Evolutionary conservation across 2,113 vertebrate genomes (phyloP).

Genomic region (Sphyrna mokarran): DNA sequence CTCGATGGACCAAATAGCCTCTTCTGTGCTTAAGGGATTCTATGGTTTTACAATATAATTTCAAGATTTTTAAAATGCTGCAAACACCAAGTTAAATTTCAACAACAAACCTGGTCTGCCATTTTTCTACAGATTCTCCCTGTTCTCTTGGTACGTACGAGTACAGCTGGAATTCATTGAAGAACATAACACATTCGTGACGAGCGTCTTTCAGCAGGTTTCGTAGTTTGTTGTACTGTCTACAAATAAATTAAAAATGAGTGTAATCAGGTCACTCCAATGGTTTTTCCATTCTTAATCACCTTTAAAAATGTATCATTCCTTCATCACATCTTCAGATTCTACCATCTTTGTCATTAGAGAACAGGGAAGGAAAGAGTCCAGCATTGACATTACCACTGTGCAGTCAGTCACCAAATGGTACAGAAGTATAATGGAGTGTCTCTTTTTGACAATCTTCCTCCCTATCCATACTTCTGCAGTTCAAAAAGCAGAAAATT

Average conservation of each 20-base stretch:
- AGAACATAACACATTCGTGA: conserved; percentile 76
- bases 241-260: conserved; percentile 44
- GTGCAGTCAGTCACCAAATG: background rate
- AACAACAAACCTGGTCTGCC: conserved; percentile 74
- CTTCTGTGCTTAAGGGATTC: no score
- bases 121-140: conserved; percentile 77
- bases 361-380: background rate
- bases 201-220: conserved; percentile 77
- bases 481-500: background rate
- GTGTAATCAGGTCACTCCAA: background rate
- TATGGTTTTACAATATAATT: background rate
- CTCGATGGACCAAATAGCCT: no score
- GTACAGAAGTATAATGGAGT: background rate
- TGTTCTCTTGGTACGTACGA: conserved; percentile 74
- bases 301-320: background rate
- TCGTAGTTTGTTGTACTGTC: conserved; percentile 79
- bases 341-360: background rate
- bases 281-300: background rate
- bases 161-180: conserved; percentile 82
- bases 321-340: background rate
- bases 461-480: background rate
- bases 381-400: background rate
- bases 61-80: background rate
- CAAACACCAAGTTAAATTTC: background rate
- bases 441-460: background rate